Base-by-base conservation (phyloP, 1,140 invertebrate species). In the Mesaphorura yosii region DNA sequence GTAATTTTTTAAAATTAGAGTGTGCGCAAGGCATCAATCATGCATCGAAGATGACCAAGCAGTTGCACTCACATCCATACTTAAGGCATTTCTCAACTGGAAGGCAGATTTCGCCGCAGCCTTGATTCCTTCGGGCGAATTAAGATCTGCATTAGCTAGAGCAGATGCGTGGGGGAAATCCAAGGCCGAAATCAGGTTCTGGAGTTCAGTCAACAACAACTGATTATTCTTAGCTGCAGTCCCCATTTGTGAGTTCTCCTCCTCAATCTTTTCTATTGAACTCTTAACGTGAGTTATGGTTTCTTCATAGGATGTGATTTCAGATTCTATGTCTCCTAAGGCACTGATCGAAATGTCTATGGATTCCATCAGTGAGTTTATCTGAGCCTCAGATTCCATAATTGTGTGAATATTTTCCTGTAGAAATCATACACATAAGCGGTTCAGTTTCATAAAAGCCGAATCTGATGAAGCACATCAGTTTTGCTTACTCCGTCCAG, bases 241-340 rank as follows among this genome's bases (percentile, higher is more conserved):
- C 67, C 88, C 83, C 65, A 92, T 87, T 60, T 86, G 78, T 4
- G 81, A 78, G 75, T 92, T 93, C 68, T 93, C 93, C 63, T 91
- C 85, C 59, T 88, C 88, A 72, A 94, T 90, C 64, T 88, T 84
- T 58, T 85, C 80, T 75, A 90, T 87, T 14, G 83, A 84, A 67
- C 87, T 84, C 59, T 83, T 75, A 4, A 89, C 84, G 67, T 86
- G 81, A 53, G 81, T 78, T 19, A 89, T 69, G 25, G 86, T 80
- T 63, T 86, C 82, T 68, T 88, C 84, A 67, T 88, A 88, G 34
- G 71, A 71, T 64, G 83, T 78, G 38, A 89, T 67, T 52, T 82
- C 76, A 20, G 69, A 70, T 72, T 90, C 86, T 17, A 89, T 78
- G 54, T 76, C 74, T 60, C 83, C 80, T 26, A 84, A 82, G 73